Base-by-base conservation (phyloP, 2,113 vertebrate species). In the Symphodus melops region DNA sequence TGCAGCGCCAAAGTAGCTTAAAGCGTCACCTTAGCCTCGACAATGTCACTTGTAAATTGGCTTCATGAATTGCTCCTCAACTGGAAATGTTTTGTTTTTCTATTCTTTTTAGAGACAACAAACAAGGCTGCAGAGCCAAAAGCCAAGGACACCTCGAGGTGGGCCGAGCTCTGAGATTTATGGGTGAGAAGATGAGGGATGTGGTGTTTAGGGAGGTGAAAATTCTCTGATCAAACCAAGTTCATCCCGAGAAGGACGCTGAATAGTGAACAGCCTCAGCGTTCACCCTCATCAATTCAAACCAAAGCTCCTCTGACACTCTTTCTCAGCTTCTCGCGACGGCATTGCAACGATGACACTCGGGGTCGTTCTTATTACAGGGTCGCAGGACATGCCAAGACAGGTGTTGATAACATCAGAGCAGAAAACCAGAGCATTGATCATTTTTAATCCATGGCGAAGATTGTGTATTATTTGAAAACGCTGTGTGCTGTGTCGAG, bases 21-120 rank as follows among this genome's bases (percentile, higher is more conserved):
- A 25, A 25, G 25, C 25, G 25, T 25, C 25, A 4, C 2, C 25
- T 25, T 25, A 25, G 25, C 25, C 25, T 25, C 25, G 2, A 2
- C 25, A 25, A 25, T 25, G 3, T 36, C 21, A 14, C 8, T 39
- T 51, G 77, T 51, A 75, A 72, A 62, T 67, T 9, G 3, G 42
- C 44, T 37, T 5, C 2, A 19, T 13, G 9, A 33, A 21, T 66
- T 21, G 2, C 48, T 39, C 33, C 21, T 17, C n/a, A 54, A 56
- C 54, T 28, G 36, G 53, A 75, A 42, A 56, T 17, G 9, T 51
- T 49, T 37, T 5, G 44, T 37, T 33, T 20, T 55, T 57, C 9
- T 81, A 84, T 86, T 79, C 12, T 66, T 80, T 80, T 75, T 68
- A 80, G 14, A 52, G 65, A 78, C 52, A 75, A 68, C 64, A 85